These are phyloP conservation scores for Pristionchus exspectatus DNA, from an alignment of 2,888 invertebrate genomes.

Conservation along the genomic window DNA sequence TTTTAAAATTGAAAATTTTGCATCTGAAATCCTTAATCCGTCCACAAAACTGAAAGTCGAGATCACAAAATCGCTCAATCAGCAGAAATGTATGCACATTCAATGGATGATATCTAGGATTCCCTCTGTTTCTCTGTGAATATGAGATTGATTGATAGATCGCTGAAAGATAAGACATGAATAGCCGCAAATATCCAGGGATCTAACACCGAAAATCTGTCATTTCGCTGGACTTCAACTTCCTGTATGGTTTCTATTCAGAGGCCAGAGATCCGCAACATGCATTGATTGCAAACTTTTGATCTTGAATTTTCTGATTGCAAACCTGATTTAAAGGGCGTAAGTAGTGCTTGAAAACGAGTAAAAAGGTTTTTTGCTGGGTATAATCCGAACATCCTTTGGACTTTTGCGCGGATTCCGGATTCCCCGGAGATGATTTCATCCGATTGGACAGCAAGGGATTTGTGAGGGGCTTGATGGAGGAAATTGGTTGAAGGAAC, in stretches of 20 bases:
- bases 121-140: neutral
- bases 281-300: no score
- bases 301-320: no score
- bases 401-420: neutral
- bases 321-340: no score
- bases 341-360: no score
- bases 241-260: neutral
- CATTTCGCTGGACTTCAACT: neutral
- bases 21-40: no score
- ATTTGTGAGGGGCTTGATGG: neutral
- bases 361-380: neutral
- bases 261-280: no score
- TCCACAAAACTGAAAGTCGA: no score
- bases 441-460: neutral
- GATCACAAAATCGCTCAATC: no score
- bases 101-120: neutral
- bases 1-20: no score
- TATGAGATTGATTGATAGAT: no score
- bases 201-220: neutral
- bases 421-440: neutral
- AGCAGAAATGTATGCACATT: no score
- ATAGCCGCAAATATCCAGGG: neutral
- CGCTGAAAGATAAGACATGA: neutral
- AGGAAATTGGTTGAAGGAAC: neutral
- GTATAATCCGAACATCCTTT: neutral